A percentile compares a stretch with the other conserved stretches of the same genome.
phyloP scores from a whole-genome alignment of 2,888 invertebrate genomes.

The Sesia apiformis region DNA sequence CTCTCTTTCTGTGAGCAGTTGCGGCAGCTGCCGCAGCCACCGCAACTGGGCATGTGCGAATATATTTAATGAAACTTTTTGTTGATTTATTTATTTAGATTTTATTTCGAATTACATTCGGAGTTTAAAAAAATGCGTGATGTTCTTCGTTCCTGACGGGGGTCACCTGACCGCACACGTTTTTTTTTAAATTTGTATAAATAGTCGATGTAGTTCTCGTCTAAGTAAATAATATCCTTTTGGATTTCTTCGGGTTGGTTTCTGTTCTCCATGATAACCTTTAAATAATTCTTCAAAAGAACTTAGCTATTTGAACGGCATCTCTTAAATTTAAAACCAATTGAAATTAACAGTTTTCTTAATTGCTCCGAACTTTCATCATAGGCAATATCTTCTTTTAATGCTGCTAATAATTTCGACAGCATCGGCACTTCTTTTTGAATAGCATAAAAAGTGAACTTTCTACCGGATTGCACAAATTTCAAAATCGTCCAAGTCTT shows the following conservation, averaged over 20 bases:
- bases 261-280: constrained; percentile 9
- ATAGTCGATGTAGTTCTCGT: constrained; percentile 17
- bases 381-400: neutral
- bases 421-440: neutral
- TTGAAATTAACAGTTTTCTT: constrained; percentile 3
- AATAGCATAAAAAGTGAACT: neutral
- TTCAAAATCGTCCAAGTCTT: constrained; percentile 6
- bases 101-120: too few relatives aligned
- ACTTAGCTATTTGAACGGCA: constrained; percentile 5
- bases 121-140: too few relatives aligned
- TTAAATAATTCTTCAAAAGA: constrained; percentile 11
- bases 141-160: too few relatives aligned
- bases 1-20: too few relatives aligned
- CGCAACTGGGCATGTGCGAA: too few relatives aligned
- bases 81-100: too few relatives aligned
- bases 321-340: constrained; percentile 9
- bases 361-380: constrained; percentile 2
- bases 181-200: constrained; percentile 14
- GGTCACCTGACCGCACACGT: too few relatives aligned
- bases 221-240: constrained; percentile 11
- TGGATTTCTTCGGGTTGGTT: constrained; percentile 11
- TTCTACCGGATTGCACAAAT: neutral
- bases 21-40: too few relatives aligned
- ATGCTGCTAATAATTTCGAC: neutral
- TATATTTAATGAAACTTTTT: too few relatives aligned